Percentiles rank a stretch among this genome's conserved stretches.
These are phyloP conservation scores for Boulengeromyrus knoepffleri DNA, from an alignment of 2,113 vertebrate genomes.

Conservation along the genomic window DNA sequence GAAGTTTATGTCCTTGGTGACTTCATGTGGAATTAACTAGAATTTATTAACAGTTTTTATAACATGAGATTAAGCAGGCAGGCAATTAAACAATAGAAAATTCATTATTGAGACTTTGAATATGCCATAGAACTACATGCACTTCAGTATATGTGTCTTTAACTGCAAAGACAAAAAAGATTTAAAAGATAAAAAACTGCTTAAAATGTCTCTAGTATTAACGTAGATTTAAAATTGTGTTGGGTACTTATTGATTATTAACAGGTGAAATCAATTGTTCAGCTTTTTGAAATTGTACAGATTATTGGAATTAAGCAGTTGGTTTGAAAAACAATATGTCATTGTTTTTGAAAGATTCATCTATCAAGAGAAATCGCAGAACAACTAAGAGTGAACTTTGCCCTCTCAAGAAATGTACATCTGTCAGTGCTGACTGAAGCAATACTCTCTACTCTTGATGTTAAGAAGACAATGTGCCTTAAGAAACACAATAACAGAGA, in stretches of 20 bases:
- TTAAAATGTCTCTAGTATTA: not conserved
- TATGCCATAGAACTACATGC: constrained; percentile 7
- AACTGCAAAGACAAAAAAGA: not conserved
- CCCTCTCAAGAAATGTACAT: not conserved
- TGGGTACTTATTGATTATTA: not conserved
- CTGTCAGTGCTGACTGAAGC: not conserved
- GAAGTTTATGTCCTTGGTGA: constrained; percentile 41
- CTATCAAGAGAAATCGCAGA: not conserved
- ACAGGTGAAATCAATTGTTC: not conserved
- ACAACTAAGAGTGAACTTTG: not conserved
- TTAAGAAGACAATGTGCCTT: not conserved
- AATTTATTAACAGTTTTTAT: constrained; percentile 53
- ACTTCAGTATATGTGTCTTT: not conserved
- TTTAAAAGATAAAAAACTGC: not conserved
- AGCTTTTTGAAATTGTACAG: not conserved
- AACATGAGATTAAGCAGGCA: constrained; percentile 34
- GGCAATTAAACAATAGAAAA: constrained; percentile 48
- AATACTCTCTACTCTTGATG: not conserved
- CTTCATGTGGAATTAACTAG: constrained; percentile 54
- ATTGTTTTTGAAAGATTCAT: not conserved
- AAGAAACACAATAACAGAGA: not conserved
- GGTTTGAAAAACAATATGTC: not conserved
- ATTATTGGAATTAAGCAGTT: not conserved
- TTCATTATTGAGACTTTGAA: constrained; percentile 39
- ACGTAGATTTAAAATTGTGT: not conserved